Evolutionary conservation across 1,140 invertebrate genomes (phyloP).

Genomic region (Schlechtendalia chinensis): DNA sequence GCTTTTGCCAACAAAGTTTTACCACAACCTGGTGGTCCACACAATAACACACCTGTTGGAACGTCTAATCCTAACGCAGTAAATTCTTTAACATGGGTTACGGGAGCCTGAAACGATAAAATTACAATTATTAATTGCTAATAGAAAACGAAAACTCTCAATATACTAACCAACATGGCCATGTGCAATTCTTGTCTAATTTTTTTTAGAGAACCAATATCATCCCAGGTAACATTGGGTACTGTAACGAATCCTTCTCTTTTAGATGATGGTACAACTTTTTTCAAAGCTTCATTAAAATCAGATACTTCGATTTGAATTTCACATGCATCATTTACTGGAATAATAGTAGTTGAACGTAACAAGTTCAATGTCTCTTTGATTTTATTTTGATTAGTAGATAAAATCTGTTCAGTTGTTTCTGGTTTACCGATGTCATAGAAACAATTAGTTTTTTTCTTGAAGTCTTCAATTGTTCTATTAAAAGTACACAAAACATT

Average conservation of each 20-base stretch:
- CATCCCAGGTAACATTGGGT: conserved; percentile 95
- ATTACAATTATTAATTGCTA: neutral
- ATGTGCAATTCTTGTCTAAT: conserved; percentile 87
- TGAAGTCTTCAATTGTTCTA: conserved; percentile 35
- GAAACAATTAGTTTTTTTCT: neutral
- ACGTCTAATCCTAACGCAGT: conserved; percentile 72
- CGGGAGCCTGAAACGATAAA: conserved; percentile 69
- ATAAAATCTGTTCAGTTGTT: conserved; percentile 13
- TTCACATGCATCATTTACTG: conserved; percentile 63
- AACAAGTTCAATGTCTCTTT: conserved; percentile 19
- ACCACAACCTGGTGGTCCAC: conserved; percentile 91
- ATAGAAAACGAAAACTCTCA: conserved; percentile 11
- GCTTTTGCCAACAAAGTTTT: conserved; percentile 93
- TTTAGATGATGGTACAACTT: conserved; percentile 88
- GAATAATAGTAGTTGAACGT: conserved; percentile 52
- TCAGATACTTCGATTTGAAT: conserved; percentile 67
- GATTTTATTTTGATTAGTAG: neutral
- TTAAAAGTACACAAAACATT: neutral
- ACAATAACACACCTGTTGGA: conserved; percentile 85
- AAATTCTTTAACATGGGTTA: conserved; percentile 79
- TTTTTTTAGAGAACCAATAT: conserved; percentile 88
- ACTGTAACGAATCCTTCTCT: conserved; percentile 97
- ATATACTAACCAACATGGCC: conserved; percentile 73
- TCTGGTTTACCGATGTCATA: neutral
- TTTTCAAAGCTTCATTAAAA: conserved; percentile 75